Base-by-base conservation (phyloP, 2,888 invertebrate species). In the Drosophila neoperkinsi region DNA sequence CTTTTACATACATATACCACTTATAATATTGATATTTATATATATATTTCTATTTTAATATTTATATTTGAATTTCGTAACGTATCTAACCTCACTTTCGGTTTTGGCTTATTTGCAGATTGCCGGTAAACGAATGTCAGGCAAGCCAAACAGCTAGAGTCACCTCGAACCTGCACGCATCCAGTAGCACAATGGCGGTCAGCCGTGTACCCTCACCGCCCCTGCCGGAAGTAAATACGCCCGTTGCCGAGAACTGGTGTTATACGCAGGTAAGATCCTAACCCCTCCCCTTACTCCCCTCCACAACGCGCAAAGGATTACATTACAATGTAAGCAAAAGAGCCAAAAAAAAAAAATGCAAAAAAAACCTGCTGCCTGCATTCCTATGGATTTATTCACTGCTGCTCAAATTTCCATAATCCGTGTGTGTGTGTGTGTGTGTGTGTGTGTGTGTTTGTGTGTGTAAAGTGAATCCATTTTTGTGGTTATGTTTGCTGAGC, bases 221-320 rank as follows among this genome's bases (percentile, higher is more conserved):
- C 91, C 96, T 98, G 93, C 97, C 97, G 94, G 98, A 98, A 96
- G 97, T 97, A 94, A 97, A 97, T 94, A 98, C 98, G 93, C 99
- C 99, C 92, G 98, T 99, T 90, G 99, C 99, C 77, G 99, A 99
- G 94, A 99, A 99, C 95, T 99, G 99, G 99, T 99, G 99, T 95
- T 99, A 99, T 94, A 99, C 99, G 94, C 99, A 99, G 97, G 98
- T 98, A 95, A 94, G 91, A 31, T 31, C n/a, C 53, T 28, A 49
- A 41, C 13, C 21, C 30, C 3, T 34, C 6, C 34, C n/a, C 13
- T 28, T 28, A 28, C 5, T 36, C 11, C 5, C 11, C 21, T 50
- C 5, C 21, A 6, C 2, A 16, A 2, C 25, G 4, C 16, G 46
- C 41, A 64, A 64, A 58, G 79, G 79, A 87, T 90, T 88, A 74